Conservation (phyloP, 2,797 vertebrate genomes). For the Onychomys arenicola region DNA sequence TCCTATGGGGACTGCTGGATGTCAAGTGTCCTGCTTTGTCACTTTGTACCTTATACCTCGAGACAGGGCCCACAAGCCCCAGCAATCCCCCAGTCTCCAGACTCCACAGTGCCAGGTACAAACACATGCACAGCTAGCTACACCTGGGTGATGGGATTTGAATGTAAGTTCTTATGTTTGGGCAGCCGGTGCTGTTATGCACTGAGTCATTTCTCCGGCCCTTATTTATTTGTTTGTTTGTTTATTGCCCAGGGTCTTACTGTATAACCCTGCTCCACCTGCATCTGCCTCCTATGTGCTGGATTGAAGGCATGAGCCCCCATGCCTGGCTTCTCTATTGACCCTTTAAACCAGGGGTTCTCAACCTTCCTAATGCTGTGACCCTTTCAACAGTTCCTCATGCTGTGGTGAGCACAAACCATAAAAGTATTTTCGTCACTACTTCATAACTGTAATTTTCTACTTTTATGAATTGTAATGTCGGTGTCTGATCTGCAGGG, state of each 20-base stretch:
- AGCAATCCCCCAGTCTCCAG: not conserved
- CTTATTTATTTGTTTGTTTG: no score
- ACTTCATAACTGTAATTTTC: not conserved
- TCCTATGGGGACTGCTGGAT: no score
- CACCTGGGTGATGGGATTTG: not conserved
- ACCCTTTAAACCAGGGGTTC: not conserved
- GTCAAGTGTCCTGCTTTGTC: not conserved
- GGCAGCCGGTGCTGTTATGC: not conserved
- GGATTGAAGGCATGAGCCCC: not conserved
- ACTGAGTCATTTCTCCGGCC: not conserved
- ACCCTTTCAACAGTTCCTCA: not conserved
- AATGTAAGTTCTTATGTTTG: not conserved
- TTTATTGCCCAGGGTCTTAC: not conserved
- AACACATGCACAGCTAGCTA: not conserved
- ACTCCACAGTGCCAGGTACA: not conserved
- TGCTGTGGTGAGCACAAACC: not conserved
- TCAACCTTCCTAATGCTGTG: not conserved
- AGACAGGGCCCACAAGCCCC: not conserved
- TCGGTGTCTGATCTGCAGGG: not conserved
- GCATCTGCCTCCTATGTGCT: not conserved
- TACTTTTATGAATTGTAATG: not conserved
- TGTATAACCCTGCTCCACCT: no score
- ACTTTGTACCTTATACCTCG: not conserved
- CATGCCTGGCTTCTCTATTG: not conserved
- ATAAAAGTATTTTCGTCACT: not conserved